These are phyloP conservation scores for Polyodon spathula DNA, from an alignment of 2,113 vertebrate genomes.

Conservation along the genomic window DNA sequence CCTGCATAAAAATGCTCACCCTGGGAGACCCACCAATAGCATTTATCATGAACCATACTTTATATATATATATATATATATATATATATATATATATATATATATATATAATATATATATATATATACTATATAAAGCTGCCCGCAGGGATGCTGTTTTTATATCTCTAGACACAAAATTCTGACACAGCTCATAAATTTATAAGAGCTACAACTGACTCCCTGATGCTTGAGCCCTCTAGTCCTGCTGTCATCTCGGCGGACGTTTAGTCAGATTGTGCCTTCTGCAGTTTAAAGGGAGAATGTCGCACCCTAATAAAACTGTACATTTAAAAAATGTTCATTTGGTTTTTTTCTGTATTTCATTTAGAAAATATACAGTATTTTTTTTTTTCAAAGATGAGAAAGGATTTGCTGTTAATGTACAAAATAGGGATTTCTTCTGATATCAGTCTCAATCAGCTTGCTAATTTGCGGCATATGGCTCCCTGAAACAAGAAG, in stretches of 20 bases:
- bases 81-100: too few species aligned
- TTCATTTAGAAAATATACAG: background rate
- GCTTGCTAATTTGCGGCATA: background rate
- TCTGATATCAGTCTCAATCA: background rate
- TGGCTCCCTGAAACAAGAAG: background rate
- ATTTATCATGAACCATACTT: background rate
- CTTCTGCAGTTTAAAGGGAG: background rate
- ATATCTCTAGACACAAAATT: conserved; percentile 3
- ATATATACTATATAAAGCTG: background rate
- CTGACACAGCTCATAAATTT: conserved; percentile 1
- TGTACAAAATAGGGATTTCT: background rate
- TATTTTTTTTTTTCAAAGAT: background rate
- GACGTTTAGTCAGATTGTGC: too few species aligned
- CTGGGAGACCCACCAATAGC: background rate
- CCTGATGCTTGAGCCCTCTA: background rate
- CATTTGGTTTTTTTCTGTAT: background rate
- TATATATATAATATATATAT: too few species aligned
- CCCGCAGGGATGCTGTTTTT: background rate
- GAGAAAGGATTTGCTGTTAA: background rate
- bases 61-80: background rate
- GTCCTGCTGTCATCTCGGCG: background rate
- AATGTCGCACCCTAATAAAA: background rate
- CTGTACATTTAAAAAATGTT: background rate
- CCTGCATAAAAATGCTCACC: conserved; percentile 2
- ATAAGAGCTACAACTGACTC: conserved; percentile 1